These are phyloP conservation scores for Macropus fuliginosus DNA, from an alignment of 2,797 vertebrate genomes.

Conservation along the genomic window DNA sequence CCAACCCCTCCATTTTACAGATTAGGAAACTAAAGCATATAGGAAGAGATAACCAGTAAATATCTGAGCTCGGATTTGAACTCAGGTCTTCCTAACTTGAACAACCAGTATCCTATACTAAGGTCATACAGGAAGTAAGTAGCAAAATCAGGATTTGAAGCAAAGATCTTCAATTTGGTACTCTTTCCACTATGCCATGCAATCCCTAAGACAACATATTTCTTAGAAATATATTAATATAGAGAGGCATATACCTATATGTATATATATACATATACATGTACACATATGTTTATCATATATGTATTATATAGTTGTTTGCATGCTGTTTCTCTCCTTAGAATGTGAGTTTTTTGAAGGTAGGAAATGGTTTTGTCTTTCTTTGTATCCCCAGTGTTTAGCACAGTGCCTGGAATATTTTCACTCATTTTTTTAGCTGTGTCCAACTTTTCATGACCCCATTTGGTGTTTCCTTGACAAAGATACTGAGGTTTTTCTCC, in stretches of 20 bases:
- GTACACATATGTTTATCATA: not conserved
- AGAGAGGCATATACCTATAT: too few relatives aligned
- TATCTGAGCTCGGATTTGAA: not conserved
- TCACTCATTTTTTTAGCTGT: not conserved
- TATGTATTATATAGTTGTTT: not conserved
- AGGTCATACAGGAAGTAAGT: not conserved
- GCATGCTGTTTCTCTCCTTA: not conserved
- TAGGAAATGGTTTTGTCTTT: not conserved
- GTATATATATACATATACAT: too few relatives aligned
- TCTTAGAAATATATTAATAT: not conserved
- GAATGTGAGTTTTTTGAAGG: not conserved
- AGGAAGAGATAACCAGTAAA: not conserved
- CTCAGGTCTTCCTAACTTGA: too few relatives aligned
- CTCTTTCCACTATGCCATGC: fast-evolving
- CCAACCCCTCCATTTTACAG: not conserved
- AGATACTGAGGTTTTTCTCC: not conserved
- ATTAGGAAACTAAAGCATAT: not conserved
- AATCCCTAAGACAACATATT: not conserved
- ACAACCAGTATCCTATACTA: not conserved
- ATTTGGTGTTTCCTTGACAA: not conserved
- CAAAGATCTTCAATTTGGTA: not conserved
- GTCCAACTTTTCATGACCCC: not conserved
- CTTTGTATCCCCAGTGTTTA: not conserved
- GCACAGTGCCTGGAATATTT: not conserved
- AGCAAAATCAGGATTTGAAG: not conserved